Evolutionary conservation across 92 coral and sea anemone species (phyloP).

Genomic region (Epizoanthus rinbou): DNA sequence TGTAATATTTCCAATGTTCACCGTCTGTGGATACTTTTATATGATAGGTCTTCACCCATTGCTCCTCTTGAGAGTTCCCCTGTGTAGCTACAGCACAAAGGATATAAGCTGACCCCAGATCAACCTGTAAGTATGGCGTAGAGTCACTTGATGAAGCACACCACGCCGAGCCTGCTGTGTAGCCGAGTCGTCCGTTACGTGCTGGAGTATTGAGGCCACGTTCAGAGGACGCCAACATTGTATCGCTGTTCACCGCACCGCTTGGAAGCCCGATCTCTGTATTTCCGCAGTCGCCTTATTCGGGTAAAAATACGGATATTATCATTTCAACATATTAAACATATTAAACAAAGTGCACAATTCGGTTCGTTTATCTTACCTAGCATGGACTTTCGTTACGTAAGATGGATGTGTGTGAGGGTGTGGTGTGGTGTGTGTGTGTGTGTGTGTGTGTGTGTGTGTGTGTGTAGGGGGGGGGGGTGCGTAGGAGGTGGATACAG

Average conservation of each 20-base stretch:
- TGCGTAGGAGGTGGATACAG: too few relatives aligned
- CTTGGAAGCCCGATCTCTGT: constrained; percentile 31
- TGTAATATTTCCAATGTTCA: constrained; percentile 11
- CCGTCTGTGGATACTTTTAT: constrained; percentile 7
- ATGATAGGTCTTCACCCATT: constrained; percentile 38
- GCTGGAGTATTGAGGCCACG: constrained; percentile 9
- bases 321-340: too few relatives aligned
- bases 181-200: constrained; percentile 40
- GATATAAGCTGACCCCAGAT: constrained; percentile 39
- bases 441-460: too few relatives aligned
- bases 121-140: constrained; percentile 40
- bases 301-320: neutral
- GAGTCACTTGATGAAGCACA: constrained; percentile 35
- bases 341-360: too few relatives aligned
- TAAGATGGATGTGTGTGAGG: too few relatives aligned
- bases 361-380: too few relatives aligned
- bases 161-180: constrained; percentile 38
- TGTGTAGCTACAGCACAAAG: constrained; percentile 48
- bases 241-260: neutral
- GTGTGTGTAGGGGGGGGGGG: too few relatives aligned
- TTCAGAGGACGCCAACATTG: constrained; percentile 31
- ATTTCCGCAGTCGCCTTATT: constrained; percentile 34
- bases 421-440: too few relatives aligned
- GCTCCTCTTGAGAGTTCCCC: constrained; percentile 45
- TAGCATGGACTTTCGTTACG: too few relatives aligned